Base-by-base conservation (phyloP, 2,888 invertebrate genomes). In the Cephonodes hylas region DNA sequence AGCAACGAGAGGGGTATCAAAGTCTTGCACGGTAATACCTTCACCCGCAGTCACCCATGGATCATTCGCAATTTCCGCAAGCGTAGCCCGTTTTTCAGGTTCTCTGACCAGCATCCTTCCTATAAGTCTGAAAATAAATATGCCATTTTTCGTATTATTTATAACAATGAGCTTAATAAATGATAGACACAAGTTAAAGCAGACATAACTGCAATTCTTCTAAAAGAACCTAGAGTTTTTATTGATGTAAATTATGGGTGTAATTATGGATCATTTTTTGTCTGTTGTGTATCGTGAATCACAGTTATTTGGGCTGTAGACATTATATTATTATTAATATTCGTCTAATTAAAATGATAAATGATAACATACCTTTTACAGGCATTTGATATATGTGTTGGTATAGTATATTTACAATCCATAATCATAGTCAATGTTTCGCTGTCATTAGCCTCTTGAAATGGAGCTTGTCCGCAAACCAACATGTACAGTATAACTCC, bases 351-450 rank as follows among this genome's bases (percentile, higher is more conserved):
- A 38, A 5, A 23, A 25, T n/a, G 5, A n/a, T 18, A 18, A 34
- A 48, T 13, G 13, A 42, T 45, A 20, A 34, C 44, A 44, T 46
- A 97, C 96, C 94, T 94, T 91, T 96, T 95, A 89, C 99, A 99
- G 64, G 95, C 95, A 60, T 94, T 93, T 10, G 98, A 97, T 69
- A 99, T 95, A 89, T 98, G 96, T 27, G 94, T 87, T 61, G 99
- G 99, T 79, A 99, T 96, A 63, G 96, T 96, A 86, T 99, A 99
- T 93, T 98, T 98, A 93, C 99, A 99, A 89, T 99, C 99, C 97
- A 99, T 98, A 71, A 99, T 99, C 97, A 98, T 99, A 31, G 99
- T 99, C 61, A 99, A 93, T 0, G 99, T 99, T 94, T 99, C 99
- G 78, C 98, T 99, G 89, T 99, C 99, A 88, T 99, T 99, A 31